Base-by-base conservation (phyloP, 2,797 vertebrate genomes). In the Adelosebastes latens region DNA sequence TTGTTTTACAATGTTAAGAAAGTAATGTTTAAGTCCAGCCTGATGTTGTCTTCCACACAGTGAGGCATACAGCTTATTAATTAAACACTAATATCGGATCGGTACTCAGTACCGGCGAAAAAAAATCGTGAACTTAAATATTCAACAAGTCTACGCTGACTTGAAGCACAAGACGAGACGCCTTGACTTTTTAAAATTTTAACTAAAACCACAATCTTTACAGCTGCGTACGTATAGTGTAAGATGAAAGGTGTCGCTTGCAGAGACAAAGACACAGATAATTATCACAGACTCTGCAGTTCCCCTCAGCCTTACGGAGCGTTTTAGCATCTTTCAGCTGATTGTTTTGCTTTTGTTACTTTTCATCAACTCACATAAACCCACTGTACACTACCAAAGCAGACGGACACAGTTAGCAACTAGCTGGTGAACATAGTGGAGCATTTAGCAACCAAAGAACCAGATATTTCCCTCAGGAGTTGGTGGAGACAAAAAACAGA, bases 281-380 rank as follows among this genome's bases (percentile, higher is more conserved):
- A 60, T 39, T 39, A 18, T 46, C 49, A 77, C 46, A 49, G 46
- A 49, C 46, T 49, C 42, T 39, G 5, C 5, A 2, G 46, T 14
- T 16, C 12, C 8, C 8, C 0, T 63, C 49, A 46, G 11, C 18
- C 6, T 39, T 55, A 11, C 0, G 3, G 0, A 18, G 20, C 20
- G 0, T 29, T 62, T 36, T 18, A 16, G 18, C 4, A 24, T 20
- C 52, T 68, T 60, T 25, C 27, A 32, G 25, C 9, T 59, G 10
- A 49, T 4, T 46, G 16, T 60, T 75, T 64, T 27, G 39, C 0
- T 73, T 60, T 74, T 55, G 18, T 52, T 55, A 4, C 72, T n/a
- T 0, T 67, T 49, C 27, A 60, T 36, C 39, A 39, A 22, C 18
- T 36, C 42, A 25, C 11, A 32, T 42, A 16, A 67, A 13, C 8